phyloP scores from a whole-genome alignment of 2,888 invertebrate species.

The Hirtodrosophila trivittata region DNA sequence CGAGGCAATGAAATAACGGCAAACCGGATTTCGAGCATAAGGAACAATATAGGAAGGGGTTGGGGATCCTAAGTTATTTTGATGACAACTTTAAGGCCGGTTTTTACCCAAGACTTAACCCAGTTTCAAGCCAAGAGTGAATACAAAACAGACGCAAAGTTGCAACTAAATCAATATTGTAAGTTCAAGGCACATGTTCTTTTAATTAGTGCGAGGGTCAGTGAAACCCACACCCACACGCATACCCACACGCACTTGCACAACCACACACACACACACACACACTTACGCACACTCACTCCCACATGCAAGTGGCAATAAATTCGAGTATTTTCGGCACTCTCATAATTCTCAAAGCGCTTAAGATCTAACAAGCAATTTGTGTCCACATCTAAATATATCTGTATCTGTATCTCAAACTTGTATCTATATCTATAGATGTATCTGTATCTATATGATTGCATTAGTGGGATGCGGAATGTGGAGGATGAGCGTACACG shows the following conservation, averaged over 20 bases:
- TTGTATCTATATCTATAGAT: conserved; percentile 5
- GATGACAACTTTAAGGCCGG: background rate
- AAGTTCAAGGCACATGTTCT: background rate
- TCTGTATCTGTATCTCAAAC: background rate
- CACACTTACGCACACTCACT: background rate
- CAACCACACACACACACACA: too few relatives aligned
- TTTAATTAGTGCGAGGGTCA: background rate
- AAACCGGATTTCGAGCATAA: too few relatives aligned
- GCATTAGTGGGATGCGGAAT: conserved; percentile 19
- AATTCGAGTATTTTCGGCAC: background rate
- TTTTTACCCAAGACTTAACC: background rate
- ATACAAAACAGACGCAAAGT: too few relatives aligned
- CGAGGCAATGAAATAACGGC: too few relatives aligned
- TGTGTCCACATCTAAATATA: conserved; percentile 1
- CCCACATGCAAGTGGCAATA: too few relatives aligned
- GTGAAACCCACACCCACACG: background rate
- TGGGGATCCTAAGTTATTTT: too few relatives aligned
- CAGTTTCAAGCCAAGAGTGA: background rate
- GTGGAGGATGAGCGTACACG: conserved; percentile 39
- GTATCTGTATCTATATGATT: conserved; percentile 9
- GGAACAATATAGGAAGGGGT: too few relatives aligned
- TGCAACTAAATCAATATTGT: background rate
- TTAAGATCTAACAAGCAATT: conserved; percentile 18
- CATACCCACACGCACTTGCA: too few relatives aligned
- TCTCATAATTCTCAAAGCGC: conserved; percentile 17